phyloP scores from a whole-genome alignment of 2,113 vertebrate species.

The Tragelaphus buxtoni region DNA sequence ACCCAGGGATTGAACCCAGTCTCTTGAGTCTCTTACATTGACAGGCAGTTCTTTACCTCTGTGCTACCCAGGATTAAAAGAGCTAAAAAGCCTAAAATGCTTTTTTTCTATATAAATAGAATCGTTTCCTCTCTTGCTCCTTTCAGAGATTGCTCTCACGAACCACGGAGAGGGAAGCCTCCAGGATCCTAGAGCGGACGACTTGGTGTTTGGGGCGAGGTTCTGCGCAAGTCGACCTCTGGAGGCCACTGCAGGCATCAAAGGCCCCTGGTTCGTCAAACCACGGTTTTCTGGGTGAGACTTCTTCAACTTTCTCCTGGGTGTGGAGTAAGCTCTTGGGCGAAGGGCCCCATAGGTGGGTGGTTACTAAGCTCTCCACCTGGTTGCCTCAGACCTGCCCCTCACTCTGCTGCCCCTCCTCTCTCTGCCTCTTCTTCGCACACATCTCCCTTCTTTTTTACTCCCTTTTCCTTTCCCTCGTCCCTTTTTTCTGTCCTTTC shows the following conservation, averaged over 20 bases:
- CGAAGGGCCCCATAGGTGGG: background rate
- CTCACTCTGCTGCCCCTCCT: background rate
- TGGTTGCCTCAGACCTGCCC: background rate
- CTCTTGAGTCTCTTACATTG: background rate
- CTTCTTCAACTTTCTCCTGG: rapidly evolving
- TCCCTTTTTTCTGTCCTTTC: background rate
- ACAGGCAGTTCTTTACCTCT: background rate
- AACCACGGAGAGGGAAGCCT: background rate
- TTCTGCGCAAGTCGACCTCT: background rate
- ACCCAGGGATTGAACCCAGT: background rate
- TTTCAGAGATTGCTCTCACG: background rate
- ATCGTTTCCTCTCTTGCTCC: background rate
- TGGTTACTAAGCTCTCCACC: background rate
- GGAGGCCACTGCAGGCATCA: no score
- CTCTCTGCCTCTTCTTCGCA: no score
- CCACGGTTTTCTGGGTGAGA: background rate
- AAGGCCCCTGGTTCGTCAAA: rapidly evolving
- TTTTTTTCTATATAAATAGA: background rate
- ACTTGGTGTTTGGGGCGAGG: rapidly evolving
- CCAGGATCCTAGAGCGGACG: background rate
- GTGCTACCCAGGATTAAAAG: background rate
- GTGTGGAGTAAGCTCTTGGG: background rate
- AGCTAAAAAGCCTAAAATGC: background rate
- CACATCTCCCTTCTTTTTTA: background rate
- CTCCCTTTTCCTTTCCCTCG: no score